phyloP scores from a whole-genome alignment of 2,797 vertebrate species.

The Sciurus carolinensis region DNA sequence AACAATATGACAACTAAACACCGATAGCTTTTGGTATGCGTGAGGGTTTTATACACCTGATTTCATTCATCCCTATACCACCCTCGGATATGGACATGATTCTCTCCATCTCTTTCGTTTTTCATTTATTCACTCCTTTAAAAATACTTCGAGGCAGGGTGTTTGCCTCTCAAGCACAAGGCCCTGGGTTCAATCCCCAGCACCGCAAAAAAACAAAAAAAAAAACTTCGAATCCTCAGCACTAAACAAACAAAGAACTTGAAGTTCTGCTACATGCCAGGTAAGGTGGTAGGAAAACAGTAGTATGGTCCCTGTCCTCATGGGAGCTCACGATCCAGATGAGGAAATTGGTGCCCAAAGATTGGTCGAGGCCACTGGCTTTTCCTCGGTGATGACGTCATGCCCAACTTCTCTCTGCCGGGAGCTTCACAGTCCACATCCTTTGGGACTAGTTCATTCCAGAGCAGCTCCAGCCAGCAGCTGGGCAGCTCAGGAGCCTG shows the following conservation, averaged over 20 bases:
- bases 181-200: too few relatives aligned
- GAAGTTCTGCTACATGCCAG: background rate
- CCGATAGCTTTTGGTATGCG: background rate
- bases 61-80: background rate
- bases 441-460: background rate
- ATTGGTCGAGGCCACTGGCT: background rate
- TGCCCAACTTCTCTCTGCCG: background rate
- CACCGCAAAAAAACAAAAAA: too few relatives aligned
- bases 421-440: background rate
- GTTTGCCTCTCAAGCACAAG: too few relatives aligned
- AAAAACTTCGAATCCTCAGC: background rate
- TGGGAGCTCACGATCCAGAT: background rate
- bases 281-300: background rate
- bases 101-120: background rate
- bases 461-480: background rate
- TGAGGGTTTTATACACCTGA: background rate
- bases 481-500: background rate
- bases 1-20: background rate
- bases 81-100: background rate
- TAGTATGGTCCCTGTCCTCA: background rate
- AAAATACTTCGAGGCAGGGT: constrained; percentile 13
- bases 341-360: background rate
- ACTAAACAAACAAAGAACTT: background rate
- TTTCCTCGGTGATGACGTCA: background rate
- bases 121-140: constrained; percentile 28